Percentiles rank a stretch among this genome's conserved stretches.
Evolutionary conservation across 2,113 vertebrate genomes (phyloP).

Genomic region (Podocnemis expansa): DNA sequence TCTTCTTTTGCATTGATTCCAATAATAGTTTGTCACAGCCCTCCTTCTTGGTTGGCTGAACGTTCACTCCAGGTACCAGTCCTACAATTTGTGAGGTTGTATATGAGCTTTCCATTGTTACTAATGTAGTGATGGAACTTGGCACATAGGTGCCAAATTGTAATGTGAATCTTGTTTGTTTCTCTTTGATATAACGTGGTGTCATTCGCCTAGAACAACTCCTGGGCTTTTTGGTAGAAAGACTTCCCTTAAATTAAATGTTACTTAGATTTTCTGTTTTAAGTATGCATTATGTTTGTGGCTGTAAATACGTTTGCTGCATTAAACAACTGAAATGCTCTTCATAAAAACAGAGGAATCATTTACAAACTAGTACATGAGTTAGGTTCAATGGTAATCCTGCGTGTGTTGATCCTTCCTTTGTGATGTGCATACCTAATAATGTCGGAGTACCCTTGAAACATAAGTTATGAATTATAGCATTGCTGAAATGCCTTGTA

Average conservation of each 20-base stretch:
- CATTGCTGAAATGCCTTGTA: not conserved
- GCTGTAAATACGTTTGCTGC: accelerated
- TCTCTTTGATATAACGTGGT: accelerated
- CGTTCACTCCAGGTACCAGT: accelerated
- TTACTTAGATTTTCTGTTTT: accelerated
- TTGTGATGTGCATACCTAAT: not conserved
- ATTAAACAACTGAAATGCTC: accelerated
- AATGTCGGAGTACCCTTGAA: not conserved
- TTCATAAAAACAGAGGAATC: not conserved
- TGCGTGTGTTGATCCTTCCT: not conserved
- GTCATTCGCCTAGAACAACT: accelerated
- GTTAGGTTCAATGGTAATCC: not conserved
- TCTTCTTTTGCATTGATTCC: not conserved
- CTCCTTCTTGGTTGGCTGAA: accelerated
- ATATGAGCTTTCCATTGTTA: not conserved
- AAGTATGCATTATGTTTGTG: accelerated
- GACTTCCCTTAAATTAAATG: not conserved
- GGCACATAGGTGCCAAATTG: accelerated
- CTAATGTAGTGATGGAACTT: not conserved
- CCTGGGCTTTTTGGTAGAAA: accelerated
- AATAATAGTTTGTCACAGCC: not conserved
- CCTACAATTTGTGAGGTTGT: not conserved
- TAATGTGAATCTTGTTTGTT: accelerated
- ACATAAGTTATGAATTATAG: not conserved
- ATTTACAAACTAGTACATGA: not conserved